These are phyloP conservation scores for Urocolius indicus DNA, from an alignment of 2,113 vertebrate genomes.

Conservation along the genomic window DNA sequence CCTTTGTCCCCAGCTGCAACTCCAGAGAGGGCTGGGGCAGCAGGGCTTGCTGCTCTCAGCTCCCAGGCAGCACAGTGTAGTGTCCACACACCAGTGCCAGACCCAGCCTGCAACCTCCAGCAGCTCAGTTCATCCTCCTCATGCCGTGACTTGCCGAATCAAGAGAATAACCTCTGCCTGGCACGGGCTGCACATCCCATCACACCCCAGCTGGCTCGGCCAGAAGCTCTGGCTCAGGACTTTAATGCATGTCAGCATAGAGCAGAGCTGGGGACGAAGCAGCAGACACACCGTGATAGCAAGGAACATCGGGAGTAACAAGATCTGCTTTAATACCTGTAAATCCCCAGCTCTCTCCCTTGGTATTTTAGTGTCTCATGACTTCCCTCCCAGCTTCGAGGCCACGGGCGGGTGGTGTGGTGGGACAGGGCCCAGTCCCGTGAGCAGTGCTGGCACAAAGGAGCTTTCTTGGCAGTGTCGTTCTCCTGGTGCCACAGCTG, in stretches of 20 bases:
- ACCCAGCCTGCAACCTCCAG: neutral
- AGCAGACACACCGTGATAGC: neutral
- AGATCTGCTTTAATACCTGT: neutral
- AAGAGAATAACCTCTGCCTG: neutral
- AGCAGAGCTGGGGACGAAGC: neutral
- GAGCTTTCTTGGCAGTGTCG: neutral
- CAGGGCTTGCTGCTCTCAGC: accelerated
- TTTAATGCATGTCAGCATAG: neutral
- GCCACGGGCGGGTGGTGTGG: neutral
- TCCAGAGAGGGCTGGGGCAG: neutral
- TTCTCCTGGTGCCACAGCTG: neutral
- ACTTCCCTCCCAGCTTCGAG: neutral
- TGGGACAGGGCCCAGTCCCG: neutral
- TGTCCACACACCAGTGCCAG: accelerated
- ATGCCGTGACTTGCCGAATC: neutral
- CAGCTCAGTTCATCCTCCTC: neutral
- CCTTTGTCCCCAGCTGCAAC: neutral
- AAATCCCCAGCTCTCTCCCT: neutral
- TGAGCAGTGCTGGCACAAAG: neutral
- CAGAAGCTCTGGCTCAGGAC: neutral
- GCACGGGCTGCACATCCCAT: accelerated
- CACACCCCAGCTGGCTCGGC: neutral
- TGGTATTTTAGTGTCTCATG: neutral
- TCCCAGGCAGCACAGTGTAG: neutral
- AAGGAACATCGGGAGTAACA: neutral